Base-by-base conservation (phyloP, 2,888 invertebrate genomes). In the Punctoribates punctum region DNA sequence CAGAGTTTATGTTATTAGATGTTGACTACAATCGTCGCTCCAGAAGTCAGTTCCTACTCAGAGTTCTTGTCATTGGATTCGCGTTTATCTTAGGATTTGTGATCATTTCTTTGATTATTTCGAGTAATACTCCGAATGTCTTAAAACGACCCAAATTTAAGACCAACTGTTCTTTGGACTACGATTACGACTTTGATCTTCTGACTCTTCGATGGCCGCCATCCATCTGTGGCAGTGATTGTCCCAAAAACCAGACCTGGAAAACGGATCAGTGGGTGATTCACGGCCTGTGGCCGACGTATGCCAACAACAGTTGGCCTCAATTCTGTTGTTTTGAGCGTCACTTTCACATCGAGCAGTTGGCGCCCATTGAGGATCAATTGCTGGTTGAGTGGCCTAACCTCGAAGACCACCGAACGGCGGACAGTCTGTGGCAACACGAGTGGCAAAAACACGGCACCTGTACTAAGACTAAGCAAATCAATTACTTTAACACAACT, bases 371-470 rank as follows among this genome's bases (percentile, higher is more conserved):
- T 20, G 13, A 8, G 8, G 4, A 1, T 29, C 17, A 75, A 2
- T 42, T 77, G n/a, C n/a, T 72, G 23, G n/a, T 6, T 5, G 29
- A 70, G 25, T 77, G 77, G 77, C 75, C 73, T 2, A 77, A 77
- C 23, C 29, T 74, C 42, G 20, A 34, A 8, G 8, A 8, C 34
- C 4, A 8, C 34, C 3, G 34, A 34, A 34, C 34, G 8, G 34
- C 8, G 34, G 67, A 77, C 46, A 73, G 73, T 57, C 42, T 77
- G 9, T 77, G 77, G 77, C n/a, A 13, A 46, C 77, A 77, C 42
- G 77, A 77, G 42, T 77, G 77, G 77, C 15, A 9, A 29, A 77
- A 77, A 74, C 77, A 77, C 65, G 77, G 77, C n/a, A 77, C 77
- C 13, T 77, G 77, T 77, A 62, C 75, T 29, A 20, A 42, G 27